Evolutionary conservation across 2,797 vertebrate species (phyloP).

Genomic region (Tarsius wallacei): DNA sequence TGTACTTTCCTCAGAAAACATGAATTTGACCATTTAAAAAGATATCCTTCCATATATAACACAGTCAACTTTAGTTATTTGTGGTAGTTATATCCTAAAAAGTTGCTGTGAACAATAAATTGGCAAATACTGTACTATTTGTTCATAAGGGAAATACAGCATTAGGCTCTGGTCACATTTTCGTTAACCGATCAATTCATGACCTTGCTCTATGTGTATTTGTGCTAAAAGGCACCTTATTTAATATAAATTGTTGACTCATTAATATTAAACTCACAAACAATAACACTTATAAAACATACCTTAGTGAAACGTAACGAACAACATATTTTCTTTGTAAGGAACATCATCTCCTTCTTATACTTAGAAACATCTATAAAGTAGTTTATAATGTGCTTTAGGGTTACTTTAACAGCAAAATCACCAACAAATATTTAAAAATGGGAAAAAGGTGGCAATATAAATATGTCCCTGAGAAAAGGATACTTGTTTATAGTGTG

Average conservation of each 20-base stretch:
- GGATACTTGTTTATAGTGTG: neutral
- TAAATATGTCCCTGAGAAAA: neutral
- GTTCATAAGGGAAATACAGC: neutral
- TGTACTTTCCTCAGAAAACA: neutral
- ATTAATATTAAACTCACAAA: slow-evolving; percentile 29
- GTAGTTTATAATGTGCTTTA: neutral
- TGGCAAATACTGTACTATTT: neutral
- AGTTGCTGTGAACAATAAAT: neutral
- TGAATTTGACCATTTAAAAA: slow-evolving; percentile 43
- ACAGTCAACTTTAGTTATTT: neutral
- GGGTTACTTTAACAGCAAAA: neutral
- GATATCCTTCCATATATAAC: neutral
- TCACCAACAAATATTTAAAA: neutral
- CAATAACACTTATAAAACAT: neutral
- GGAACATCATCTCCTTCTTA: neutral
- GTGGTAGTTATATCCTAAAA: neutral
- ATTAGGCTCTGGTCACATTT: neutral
- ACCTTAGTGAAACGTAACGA: neutral
- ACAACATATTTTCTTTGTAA: neutral
- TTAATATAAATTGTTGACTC: neutral
- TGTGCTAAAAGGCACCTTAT: neutral
- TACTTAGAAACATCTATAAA: neutral
- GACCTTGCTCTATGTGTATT: neutral
- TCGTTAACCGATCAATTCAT: neutral
- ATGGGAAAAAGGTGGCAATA: neutral